Base-by-base conservation (phyloP, 2,113 vertebrate species). In the Passer domesticus region DNA sequence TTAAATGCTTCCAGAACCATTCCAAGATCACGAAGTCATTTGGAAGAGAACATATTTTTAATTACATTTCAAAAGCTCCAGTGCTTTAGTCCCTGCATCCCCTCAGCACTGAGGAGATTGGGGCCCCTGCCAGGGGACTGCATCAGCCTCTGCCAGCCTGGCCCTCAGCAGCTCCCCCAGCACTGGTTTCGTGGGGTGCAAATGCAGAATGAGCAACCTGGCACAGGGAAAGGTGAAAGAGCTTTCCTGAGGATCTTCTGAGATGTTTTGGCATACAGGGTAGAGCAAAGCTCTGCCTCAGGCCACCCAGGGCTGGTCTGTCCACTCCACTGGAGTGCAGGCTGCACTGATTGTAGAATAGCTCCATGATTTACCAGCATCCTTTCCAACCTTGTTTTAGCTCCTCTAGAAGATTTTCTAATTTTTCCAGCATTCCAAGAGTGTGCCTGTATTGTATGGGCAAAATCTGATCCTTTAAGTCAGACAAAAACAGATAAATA, bases 51-150 rank as follows among this genome's bases (percentile, higher is more conserved):
- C 62, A 43, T 2, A 7, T 66, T 94, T 95, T 87, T 85, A 83
- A 92, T 87, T 85, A 83, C 70, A 69, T 93, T 94, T 92, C 33
- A 5, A 69, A 85, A 90, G 83, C 73, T 53, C 4, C 43, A 13
- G 82, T 9, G 53, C 82, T 53, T 76, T 90, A 27, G 15, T 77
- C 35, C 47, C 44, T 47, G 39, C 58, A n/a, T 50, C 37, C 74
- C 89, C 30, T 20, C 33, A 59, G 92, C 60, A n/a, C 21, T 24
- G n/a, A 78, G 63, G 63, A 75, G 92, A 47, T 59, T n/a, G 43
- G 35, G 68, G 66, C 58, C 7, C 15, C 23, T 88, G 88, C 92
- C 92, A 88, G 33, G 68, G 64, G 75, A 25, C 67, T 18, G 63
- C 53, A 80, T 24, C 59, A 50, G 62, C 62, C 47, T 76, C 62